Base-by-base conservation (phyloP, 2,113 vertebrate species). In the Pungitius pungitius region DNA sequence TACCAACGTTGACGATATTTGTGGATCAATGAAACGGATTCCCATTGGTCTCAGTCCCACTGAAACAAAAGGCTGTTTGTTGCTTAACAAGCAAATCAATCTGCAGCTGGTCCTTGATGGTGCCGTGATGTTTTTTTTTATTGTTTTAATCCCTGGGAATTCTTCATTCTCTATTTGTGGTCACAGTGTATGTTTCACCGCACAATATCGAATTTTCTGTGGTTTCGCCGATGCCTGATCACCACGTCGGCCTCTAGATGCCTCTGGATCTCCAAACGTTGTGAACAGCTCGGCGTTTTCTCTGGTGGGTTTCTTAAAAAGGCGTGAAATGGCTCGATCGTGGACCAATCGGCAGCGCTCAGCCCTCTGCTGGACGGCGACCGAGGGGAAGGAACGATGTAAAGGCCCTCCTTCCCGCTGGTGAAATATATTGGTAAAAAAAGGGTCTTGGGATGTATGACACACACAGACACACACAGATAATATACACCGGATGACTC, bases 341-440 rank as follows among this genome's bases (percentile, higher is more conserved):
- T 55, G 51, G 65, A 67, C 35, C 30, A 66, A 37, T 66, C 13
- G 35, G 3, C 11, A 27, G 37, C 10, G 0, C 42, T 55, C 51
- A 55, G 35, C 35, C 7, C 9, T 40, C 35, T 3, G 15, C 7
- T 1, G 6, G 18, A 8, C 17, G 22, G 17, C 30, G 10, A 1
- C 6, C 10, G 35, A 9, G 17, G 4, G 1, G 12, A 2, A 18
- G 55, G 13, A 45, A 47, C 12, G 3, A 6, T 30, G 12, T 24
- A 54, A n/a, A 17, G 35, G 22, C 24, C 30, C 12, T 37, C 12
- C 11, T 52, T 26, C 47, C 4, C 35, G 12, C 18, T 39, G 27
- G 22, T 45, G 47, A 54, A 78, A 43, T 65, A 17, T n/a, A 58
- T n/a, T n/a, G 22, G 12, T 13, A 11, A 69, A 15, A 39, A 69